These are phyloP conservation scores for Kryptolebias marmoratus DNA, from an alignment of 2,113 vertebrate species.

Conservation along the genomic window DNA sequence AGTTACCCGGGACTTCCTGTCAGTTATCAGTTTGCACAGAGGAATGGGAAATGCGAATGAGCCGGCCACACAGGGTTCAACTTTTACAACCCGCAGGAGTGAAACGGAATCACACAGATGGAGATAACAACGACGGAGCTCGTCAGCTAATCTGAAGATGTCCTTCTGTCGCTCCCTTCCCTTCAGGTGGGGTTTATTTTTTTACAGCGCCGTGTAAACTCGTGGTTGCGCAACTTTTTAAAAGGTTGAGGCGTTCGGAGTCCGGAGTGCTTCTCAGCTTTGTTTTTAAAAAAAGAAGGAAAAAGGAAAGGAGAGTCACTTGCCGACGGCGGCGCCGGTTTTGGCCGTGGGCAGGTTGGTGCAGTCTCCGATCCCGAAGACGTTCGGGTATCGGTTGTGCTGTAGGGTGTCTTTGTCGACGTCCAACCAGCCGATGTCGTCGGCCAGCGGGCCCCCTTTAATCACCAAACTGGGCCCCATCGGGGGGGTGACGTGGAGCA, in stretches of 20 bases:
- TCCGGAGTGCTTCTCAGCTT: constrained; percentile 4
- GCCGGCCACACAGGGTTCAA: background rate
- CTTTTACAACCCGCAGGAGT: background rate
- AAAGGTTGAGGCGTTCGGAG: background rate
- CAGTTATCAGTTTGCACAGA: background rate
- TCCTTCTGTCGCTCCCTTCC: background rate
- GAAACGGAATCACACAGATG: background rate
- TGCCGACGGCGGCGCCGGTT: constrained; percentile 93
- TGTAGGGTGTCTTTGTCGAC: constrained; percentile 91
- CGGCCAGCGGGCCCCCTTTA: constrained; percentile 83
- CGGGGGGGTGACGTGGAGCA: constrained; percentile 97
- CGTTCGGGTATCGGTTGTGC: constrained; percentile 89
- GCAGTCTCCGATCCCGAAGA: constrained; percentile 98
- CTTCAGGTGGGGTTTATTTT: constrained; percentile 3
- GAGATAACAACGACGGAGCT: background rate
- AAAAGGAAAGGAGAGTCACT: constrained; percentile 26
- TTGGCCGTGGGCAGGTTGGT: constrained; percentile 93
- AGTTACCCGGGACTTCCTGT: background rate
- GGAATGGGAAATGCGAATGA: background rate
- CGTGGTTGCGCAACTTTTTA: constrained; percentile 13
- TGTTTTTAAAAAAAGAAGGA: background rate
- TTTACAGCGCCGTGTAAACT: constrained; percentile 1
- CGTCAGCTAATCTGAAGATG: background rate
- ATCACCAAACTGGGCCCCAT: constrained; percentile 90
- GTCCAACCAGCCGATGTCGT: constrained; percentile 89